Evolutionary conservation across 2,113 vertebrate species (phyloP).

Genomic region (pig (Sus scrofa)): DNA sequence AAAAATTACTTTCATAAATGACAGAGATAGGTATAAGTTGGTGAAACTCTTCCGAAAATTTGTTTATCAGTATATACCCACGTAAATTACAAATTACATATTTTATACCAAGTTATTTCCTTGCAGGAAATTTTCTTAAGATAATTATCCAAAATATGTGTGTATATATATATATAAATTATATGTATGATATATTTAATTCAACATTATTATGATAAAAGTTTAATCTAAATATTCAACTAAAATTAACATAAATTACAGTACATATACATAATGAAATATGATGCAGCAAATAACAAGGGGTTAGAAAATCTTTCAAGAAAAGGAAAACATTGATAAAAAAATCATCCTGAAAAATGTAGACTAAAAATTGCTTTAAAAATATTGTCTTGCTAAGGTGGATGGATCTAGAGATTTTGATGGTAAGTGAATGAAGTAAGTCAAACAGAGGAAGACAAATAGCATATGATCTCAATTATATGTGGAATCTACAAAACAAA

Average conservation of each 20-base stretch:
- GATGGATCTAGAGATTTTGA: not conserved
- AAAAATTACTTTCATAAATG: not conserved
- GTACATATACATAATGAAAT: not conserved
- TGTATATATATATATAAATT: not conserved
- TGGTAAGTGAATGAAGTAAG: not conserved
- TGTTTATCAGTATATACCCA: not conserved
- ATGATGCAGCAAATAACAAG: not conserved
- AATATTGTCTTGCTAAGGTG: not conserved
- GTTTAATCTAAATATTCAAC: not conserved
- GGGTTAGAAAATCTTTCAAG: not conserved
- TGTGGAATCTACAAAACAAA: not conserved
- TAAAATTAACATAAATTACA: not conserved
- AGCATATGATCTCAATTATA: not conserved
- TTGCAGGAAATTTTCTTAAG: not conserved
- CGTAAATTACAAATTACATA: not conserved
- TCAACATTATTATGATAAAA: not conserved
- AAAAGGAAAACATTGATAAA: not conserved
- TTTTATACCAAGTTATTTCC: not conserved
- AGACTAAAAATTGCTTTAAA: constrained; percentile 1
- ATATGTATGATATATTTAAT: not conserved
- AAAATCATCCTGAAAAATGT: not conserved
- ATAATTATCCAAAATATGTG: not conserved
- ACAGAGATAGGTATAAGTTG: not conserved
- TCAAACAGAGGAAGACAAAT: not conserved
- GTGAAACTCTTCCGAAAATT: not conserved